Evolutionary conservation across 1,140 invertebrate genomes (phyloP).

Genomic region (Lutraria rhynchaena): DNA sequence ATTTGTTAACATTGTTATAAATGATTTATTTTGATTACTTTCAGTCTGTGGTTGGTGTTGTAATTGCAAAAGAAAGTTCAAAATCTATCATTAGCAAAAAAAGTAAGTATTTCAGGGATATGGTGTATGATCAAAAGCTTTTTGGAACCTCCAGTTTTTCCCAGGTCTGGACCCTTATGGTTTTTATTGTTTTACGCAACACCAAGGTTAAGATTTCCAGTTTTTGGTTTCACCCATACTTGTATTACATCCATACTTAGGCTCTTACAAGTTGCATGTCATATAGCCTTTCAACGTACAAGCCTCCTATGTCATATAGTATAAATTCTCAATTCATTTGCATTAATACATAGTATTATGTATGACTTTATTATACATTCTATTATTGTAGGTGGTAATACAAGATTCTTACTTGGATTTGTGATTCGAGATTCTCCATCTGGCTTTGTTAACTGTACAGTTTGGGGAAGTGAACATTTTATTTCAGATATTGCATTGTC

Average conservation of each 20-base stretch:
- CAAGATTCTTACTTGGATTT: conserved; percentile 74
- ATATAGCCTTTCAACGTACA: background rate
- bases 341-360: too few relatives aligned
- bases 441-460: conserved; percentile 76
- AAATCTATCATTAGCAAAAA: conserved; percentile 53
- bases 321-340: too few relatives aligned
- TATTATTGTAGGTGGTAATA: conserved; percentile 51
- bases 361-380: too few relatives aligned
- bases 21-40: conserved; percentile 14
- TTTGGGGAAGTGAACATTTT: conserved; percentile 74
- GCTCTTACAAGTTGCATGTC: too few relatives aligned
- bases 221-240: too few relatives aligned
- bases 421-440: conserved; percentile 74
- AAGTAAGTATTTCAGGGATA: conserved; percentile 48
- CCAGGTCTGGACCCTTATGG: too few relatives aligned
- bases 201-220: too few relatives aligned
- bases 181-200: too few relatives aligned
- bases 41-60: conserved; percentile 52
- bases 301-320: background rate
- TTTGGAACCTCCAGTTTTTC: too few relatives aligned
- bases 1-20: too few relatives aligned
- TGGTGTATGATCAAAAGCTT: too few relatives aligned
- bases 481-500: conserved; percentile 64
- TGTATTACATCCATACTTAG: too few relatives aligned
- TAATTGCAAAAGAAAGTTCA: conserved; percentile 52